A percentile compares a stretch with the other conserved stretches of the same genome.
phyloP scores from a whole-genome alignment of 2,888 invertebrate genomes.

The Erebia palarica region DNA sequence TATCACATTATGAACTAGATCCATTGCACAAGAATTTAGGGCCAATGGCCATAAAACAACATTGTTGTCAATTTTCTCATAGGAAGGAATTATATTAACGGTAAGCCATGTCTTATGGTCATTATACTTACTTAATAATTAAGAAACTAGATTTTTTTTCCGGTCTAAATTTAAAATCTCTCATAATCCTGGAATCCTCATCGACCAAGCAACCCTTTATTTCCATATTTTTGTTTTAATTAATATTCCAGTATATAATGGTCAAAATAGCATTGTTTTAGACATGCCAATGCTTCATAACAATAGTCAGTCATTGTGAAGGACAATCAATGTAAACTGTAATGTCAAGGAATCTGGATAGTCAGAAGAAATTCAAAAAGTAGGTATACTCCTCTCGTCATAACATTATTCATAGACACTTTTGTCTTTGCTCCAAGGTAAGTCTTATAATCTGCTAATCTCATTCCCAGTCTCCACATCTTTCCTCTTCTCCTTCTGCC shows the following conservation, averaged over 20 bases:
- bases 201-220: too few relatives aligned
- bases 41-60: background rate
- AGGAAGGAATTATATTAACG: background rate
- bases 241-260: too few relatives aligned
- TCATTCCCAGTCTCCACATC: slow-evolving; percentile 61
- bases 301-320: background rate
- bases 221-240: too few relatives aligned
- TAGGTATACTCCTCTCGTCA: background rate
- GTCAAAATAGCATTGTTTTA: background rate
- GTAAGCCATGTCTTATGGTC: too few relatives aligned
- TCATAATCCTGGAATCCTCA: too few relatives aligned
- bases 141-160: too few relatives aligned
- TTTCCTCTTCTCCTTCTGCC: slow-evolving; percentile 70
- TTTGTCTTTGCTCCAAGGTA: slow-evolving; percentile 2
- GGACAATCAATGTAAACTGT: background rate
- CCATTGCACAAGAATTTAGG: slow-evolving; percentile 32
- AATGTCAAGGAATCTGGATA: background rate
- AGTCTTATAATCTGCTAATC: slow-evolving; percentile 63
- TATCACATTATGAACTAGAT: slow-evolving; percentile 40
- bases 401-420: background rate
- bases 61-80: background rate
- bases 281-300: background rate
- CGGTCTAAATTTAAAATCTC: too few relatives aligned
- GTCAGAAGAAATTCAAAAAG: background rate
- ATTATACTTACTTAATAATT: too few relatives aligned